Evolutionary conservation across 2,113 vertebrate genomes (phyloP).

Genomic region (Hippolais icterina): DNA sequence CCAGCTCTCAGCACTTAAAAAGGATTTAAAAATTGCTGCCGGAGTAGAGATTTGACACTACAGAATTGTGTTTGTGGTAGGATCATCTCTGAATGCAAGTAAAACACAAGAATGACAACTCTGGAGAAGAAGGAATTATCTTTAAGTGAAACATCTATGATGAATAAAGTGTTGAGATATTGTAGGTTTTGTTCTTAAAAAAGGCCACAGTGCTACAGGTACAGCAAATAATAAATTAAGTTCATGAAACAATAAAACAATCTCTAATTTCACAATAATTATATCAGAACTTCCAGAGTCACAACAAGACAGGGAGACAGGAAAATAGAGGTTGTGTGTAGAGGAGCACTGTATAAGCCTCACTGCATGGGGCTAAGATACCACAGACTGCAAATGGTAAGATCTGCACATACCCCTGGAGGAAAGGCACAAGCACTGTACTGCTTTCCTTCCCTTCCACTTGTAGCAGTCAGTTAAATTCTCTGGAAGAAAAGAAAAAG

Average conservation of each 20-base stretch:
- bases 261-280: background rate
- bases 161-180: background rate
- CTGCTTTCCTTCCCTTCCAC: background rate
- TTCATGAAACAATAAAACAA: background rate
- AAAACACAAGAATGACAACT: background rate
- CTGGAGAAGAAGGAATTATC: background rate
- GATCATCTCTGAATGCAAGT: background rate
- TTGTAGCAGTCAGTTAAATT: too few species aligned
- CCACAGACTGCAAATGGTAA: background rate
- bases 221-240: background rate
- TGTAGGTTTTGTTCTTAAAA: background rate
- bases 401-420: background rate
- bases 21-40: background rate
- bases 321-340: rapidly evolving
- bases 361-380: background rate
- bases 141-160: background rate
- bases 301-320: background rate
- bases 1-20: background rate
- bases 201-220: background rate
- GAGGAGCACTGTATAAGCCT: background rate
- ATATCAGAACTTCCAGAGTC: background rate
- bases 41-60: background rate
- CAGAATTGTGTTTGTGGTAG: background rate
- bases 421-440: background rate
- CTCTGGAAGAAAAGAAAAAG: too few species aligned